Evolutionary conservation across 2,113 vertebrate species (phyloP).

Genomic region (Apaloderma vittatum): DNA sequence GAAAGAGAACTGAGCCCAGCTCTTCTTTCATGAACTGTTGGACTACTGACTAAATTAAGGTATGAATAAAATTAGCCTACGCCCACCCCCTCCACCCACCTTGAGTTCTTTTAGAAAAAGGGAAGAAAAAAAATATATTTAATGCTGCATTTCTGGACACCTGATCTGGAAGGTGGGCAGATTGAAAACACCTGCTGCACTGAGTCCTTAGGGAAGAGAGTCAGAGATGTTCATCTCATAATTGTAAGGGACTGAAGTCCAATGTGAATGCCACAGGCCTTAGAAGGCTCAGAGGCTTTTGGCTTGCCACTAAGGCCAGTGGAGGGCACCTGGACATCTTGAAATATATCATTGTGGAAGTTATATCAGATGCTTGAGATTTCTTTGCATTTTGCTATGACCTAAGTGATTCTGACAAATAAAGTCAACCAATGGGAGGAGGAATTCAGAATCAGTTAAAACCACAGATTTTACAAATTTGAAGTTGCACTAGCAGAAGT

Average conservation of each 20-base stretch:
- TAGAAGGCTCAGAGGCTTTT: not conserved
- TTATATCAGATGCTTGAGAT: not conserved
- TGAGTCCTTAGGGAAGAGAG: not conserved
- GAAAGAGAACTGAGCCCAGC: not conserved
- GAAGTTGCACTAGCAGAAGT: not conserved
- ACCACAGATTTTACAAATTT: not conserved
- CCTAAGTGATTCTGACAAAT: not conserved
- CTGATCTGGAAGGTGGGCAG: conserved; percentile 73
- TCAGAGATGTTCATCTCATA: not conserved
- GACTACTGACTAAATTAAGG: conserved; percentile 59
- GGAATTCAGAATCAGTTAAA: not conserved
- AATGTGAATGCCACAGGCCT: not conserved
- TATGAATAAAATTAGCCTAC: conserved; percentile 45
- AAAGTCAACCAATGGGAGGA: not conserved
- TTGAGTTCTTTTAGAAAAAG: conserved; percentile 39
- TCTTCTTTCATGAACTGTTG: not conserved
- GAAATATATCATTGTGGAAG: not conserved
- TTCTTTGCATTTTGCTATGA: not conserved
- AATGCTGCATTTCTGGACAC: conserved; percentile 55
- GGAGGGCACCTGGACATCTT: not conserved
- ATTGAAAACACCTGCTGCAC: conserved; percentile 67
- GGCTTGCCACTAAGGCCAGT: not conserved
- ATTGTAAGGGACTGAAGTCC: not conserved
- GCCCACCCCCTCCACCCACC: conserved; percentile 46
- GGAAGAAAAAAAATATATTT: conserved; percentile 15